Conservation (phyloP, 2,797 vertebrate genomes). For the Esox masquinongy region DNA sequence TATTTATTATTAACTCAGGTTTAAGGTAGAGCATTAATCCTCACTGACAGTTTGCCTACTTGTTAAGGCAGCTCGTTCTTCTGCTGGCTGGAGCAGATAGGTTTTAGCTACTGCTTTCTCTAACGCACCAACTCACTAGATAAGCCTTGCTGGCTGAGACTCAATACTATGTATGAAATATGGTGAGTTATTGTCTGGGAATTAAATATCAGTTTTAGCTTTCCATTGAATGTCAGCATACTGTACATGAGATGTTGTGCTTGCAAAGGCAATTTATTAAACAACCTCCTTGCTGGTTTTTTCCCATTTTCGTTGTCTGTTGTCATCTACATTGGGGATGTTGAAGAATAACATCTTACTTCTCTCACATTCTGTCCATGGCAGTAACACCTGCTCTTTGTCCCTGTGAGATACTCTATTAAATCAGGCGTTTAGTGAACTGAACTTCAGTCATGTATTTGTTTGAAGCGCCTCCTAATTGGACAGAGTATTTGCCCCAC, state of each 20-base stretch:
- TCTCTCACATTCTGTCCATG: constrained; percentile 27
- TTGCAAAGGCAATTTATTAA: constrained; percentile 17
- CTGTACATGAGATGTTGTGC: neutral
- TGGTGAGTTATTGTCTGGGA: constrained; percentile 45
- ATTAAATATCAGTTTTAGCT: constrained; percentile 35
- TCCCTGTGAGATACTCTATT: constrained; percentile 19
- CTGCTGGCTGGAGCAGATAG: constrained; percentile 75
- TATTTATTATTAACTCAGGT: constrained; percentile 90
- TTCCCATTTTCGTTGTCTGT: neutral
- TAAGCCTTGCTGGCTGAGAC: constrained; percentile 48
- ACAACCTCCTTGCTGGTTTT: neutral
- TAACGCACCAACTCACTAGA: constrained; percentile 48
- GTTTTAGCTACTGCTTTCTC: constrained; percentile 71
- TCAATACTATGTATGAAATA: constrained; percentile 21
- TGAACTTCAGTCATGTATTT: constrained; percentile 47
- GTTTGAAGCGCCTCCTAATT: constrained; percentile 29
- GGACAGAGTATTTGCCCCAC: constrained; percentile 56
- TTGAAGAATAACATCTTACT: constrained; percentile 3
- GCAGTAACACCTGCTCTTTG: constrained; percentile 26
- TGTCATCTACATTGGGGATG: neutral
- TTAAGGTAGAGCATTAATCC: constrained; percentile 87
- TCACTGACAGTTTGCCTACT: constrained; percentile 83
- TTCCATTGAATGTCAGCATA: constrained; percentile 29
- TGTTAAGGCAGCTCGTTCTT: constrained; percentile 80
- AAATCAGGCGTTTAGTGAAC: constrained; percentile 38